These are phyloP conservation scores for Bursaphelenchus okinawaensis DNA, from an alignment of 2,888 invertebrate genomes.

Conservation along the genomic window DNA sequence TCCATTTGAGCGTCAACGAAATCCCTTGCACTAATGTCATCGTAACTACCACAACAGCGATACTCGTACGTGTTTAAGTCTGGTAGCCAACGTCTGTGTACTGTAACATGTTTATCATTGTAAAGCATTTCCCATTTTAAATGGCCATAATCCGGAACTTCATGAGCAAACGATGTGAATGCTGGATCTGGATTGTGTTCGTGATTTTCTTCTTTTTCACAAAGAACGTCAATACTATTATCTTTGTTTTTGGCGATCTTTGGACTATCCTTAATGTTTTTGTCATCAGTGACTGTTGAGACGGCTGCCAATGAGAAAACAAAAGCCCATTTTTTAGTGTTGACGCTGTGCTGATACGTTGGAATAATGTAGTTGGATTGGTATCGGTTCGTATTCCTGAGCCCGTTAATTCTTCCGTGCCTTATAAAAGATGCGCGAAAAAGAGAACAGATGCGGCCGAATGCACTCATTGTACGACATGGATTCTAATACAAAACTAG, in stretches of 20 bases:
- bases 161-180: background rate
- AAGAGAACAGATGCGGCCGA: background rate
- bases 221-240: too few relatives aligned
- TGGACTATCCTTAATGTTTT: background rate
- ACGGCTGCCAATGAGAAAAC: background rate
- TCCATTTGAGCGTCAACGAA: constrained; percentile 15
- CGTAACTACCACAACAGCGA: constrained; percentile 16
- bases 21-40: constrained; percentile 14
- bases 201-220: too few relatives aligned
- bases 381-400: too few relatives aligned
- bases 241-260: background rate
- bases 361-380: background rate
- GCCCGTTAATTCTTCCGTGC: too few relatives aligned
- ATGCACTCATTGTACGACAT: too few relatives aligned
- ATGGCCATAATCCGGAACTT: background rate
- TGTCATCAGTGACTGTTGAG: background rate
- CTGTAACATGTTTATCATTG: background rate
- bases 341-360: too few relatives aligned
- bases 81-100: background rate
- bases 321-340: background rate
- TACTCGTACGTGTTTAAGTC: constrained; percentile 4
- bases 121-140: background rate
- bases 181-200: background rate
- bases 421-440: too few relatives aligned
- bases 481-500: too few relatives aligned